Conservation (phyloP, 2,888 invertebrate genomes). For the Drosophila colorata region DNA sequence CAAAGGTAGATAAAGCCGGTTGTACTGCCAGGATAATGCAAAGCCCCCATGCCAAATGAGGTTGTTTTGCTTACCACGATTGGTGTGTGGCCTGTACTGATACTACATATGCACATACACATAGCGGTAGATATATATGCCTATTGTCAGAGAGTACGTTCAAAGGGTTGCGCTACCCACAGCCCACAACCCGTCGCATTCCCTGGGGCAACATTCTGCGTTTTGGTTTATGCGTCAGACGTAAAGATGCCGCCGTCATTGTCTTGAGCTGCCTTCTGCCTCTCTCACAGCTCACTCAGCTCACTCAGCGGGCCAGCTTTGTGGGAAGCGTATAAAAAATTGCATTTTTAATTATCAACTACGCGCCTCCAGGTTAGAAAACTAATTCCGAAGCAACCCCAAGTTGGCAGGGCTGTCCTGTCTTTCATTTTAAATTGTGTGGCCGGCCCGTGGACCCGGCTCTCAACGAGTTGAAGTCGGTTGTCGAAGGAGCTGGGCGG, state of each 20-base stretch:
- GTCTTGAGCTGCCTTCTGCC: conserved; percentile 58
- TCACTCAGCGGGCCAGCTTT: conserved; percentile 2
- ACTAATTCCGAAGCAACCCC: conserved; percentile 75
- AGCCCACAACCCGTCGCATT: conserved; percentile 38
- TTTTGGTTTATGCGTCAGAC: conserved; percentile 78
- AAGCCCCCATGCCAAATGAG: conserved; percentile 49
- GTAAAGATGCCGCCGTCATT: conserved; percentile 73
- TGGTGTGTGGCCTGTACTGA: conserved; percentile 38
- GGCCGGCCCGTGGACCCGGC: conserved; percentile 2
- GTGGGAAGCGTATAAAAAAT: conserved; percentile 65
- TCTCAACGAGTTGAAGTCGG: background rate
- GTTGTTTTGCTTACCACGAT: conserved; percentile 60
- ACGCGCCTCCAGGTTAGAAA: conserved; percentile 75
- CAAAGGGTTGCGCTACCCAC: conserved; percentile 70
- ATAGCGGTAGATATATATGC: background rate
- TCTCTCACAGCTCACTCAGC: conserved; percentile 9
- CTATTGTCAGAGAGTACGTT: conserved; percentile 14
- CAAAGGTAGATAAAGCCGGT: conserved; percentile 64
- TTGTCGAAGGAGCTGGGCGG: conserved; percentile 1
- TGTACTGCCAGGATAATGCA: conserved; percentile 65
- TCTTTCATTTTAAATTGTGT: conserved; percentile 50
- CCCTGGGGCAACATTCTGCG: conserved; percentile 79
- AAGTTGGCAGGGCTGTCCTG: conserved; percentile 32
- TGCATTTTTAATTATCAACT: conserved; percentile 79
- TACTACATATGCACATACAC: background rate